Conservation (phyloP, 2,113 vertebrate species). For the rat (Rattus norvegicus) region GRCr8 NC_086027.1:78048001-78048500, state of each 20-base stretch:
- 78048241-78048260: background rate
- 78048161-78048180: conserved; percentile 20
- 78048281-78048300: background rate
- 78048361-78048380: background rate
- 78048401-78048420: background rate
- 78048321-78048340: background rate
- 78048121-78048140: background rate
- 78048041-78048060: background rate
- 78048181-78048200: background rate
- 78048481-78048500: background rate
- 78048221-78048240: background rate
- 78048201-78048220: background rate
- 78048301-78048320: background rate
- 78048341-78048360: background rate
- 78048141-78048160: background rate
- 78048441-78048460: background rate
- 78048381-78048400: background rate
- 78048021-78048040: background rate
- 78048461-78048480: background rate
- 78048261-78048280: background rate
- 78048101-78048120: background rate
- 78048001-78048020: background rate
- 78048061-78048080: background rate
- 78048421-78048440: background rate
- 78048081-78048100: background rate